Conservation (phyloP, 2,113 vertebrate genomes). For the Macrotis lagotis region DNA sequence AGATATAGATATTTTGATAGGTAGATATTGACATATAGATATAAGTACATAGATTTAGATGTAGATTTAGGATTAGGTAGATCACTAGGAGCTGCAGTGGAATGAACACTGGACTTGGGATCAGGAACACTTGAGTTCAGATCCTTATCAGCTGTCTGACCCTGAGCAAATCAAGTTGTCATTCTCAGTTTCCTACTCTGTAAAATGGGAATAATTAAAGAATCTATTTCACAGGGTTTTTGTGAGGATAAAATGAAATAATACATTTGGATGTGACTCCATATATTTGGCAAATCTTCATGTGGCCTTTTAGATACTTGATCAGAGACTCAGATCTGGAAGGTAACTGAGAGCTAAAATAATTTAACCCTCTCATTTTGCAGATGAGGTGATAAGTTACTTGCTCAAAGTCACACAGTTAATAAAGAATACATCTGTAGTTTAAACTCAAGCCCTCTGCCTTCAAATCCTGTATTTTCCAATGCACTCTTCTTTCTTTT, state of each 20-base stretch:
- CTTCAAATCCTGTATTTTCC: not conserved
- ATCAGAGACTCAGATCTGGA: not conserved
- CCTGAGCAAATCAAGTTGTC: not conserved
- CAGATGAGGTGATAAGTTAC: not conserved
- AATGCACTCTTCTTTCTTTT: not conserved
- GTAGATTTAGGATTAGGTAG: not conserved
- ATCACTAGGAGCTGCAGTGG: not conserved
- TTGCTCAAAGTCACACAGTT: not conserved
- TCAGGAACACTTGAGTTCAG: not conserved
- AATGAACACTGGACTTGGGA: not conserved
- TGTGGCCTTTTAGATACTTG: not conserved
- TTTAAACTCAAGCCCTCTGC: not conserved
- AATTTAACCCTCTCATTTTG: not conserved
- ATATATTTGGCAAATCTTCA: not conserved
- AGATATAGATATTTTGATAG: no score
- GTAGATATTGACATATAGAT: no score
- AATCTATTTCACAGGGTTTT: not conserved
- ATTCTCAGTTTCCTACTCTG: no score
- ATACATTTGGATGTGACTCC: not conserved
- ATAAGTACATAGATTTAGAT: no score
- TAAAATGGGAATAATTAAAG: no score
- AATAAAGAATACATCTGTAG: not conserved
- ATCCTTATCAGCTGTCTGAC: not conserved
- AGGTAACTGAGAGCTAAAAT: not conserved
- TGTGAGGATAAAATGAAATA: no score